Evolutionary conservation across 2,113 vertebrate genomes (phyloP).

Genomic region (Pelmatolapia mariae): DNA sequence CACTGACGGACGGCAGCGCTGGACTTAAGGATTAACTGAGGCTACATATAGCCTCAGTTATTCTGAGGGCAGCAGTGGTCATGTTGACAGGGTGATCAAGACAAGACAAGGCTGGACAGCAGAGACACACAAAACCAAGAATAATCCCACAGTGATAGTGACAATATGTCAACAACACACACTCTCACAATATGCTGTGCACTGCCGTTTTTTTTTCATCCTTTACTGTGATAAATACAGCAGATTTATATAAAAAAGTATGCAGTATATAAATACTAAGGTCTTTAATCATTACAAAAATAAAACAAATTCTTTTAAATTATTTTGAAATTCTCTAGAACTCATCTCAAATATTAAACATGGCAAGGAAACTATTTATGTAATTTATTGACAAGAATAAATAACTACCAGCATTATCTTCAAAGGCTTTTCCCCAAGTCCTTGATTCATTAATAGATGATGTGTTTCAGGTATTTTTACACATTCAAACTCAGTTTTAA

Average conservation of each 20-base stretch:
- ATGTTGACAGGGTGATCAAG: neutral
- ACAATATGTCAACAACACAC: neutral
- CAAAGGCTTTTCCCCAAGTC: neutral
- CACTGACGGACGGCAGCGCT: slow-evolving; percentile 20
- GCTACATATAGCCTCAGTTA: slow-evolving; percentile 61
- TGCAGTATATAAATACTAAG: neutral
- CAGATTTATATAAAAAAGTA: neutral
- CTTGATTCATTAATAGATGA: neutral
- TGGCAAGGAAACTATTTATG: neutral
- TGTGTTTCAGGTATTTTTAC: neutral
- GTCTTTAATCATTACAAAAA: neutral
- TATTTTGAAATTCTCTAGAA: neutral
- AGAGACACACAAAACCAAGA: neutral
- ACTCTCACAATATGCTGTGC: neutral
- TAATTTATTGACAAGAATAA: neutral
- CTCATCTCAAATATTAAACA: neutral
- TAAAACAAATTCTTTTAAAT: neutral
- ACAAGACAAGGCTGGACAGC: neutral
- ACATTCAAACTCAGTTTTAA: neutral
- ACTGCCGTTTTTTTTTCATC: neutral
- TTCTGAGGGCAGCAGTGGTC: slow-evolving; percentile 28
- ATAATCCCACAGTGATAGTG: neutral
- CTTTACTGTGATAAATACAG: neutral
- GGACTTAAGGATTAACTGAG: slow-evolving; percentile 65
- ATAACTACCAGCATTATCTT: neutral